Percentiles rank a stretch among this genome's conserved stretches.
These are phyloP conservation scores for Troides oblongomaculatus DNA, from an alignment of 2,888 invertebrate species.

Conservation along the genomic window DNA sequence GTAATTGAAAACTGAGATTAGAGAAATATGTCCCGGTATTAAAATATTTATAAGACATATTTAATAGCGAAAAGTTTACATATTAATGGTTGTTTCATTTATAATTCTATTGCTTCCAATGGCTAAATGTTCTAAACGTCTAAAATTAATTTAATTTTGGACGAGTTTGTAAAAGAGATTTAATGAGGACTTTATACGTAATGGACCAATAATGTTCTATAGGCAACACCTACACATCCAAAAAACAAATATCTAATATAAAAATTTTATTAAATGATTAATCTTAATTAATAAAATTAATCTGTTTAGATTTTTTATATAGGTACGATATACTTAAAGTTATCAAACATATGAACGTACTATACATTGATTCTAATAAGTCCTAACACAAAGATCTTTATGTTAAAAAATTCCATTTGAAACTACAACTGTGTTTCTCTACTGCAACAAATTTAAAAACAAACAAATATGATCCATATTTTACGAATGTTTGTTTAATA, in stretches of 20 bases:
- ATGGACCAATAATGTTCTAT: not conserved
- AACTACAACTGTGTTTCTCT: not conserved
- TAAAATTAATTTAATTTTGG: not conserved
- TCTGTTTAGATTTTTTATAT: too few relatives aligned
- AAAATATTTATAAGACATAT: not conserved
- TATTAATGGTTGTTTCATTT: too few relatives aligned
- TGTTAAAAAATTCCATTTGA: not conserved
- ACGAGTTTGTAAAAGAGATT: not conserved
- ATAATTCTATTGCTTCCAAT: not conserved
- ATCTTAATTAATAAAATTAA: too few relatives aligned
- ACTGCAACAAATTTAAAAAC: not conserved
- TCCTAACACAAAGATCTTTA: not conserved
- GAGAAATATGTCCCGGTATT: constrained; percentile 7
- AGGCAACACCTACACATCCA: too few relatives aligned
- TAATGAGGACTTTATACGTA: not conserved
- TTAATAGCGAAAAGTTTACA: too few relatives aligned
- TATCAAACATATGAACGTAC: too few relatives aligned
- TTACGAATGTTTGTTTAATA: constrained; percentile 6
- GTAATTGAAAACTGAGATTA: constrained; percentile 35
- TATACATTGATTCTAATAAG: too few relatives aligned
- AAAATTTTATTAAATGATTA: too few relatives aligned
- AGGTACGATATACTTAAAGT: too few relatives aligned
- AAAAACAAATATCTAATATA: too few relatives aligned
- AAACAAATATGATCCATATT: not conserved
- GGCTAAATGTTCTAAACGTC: not conserved